Base-by-base conservation (phyloP, 2,888 invertebrate species). In the Nematopogon swammerdamellus region DNA sequence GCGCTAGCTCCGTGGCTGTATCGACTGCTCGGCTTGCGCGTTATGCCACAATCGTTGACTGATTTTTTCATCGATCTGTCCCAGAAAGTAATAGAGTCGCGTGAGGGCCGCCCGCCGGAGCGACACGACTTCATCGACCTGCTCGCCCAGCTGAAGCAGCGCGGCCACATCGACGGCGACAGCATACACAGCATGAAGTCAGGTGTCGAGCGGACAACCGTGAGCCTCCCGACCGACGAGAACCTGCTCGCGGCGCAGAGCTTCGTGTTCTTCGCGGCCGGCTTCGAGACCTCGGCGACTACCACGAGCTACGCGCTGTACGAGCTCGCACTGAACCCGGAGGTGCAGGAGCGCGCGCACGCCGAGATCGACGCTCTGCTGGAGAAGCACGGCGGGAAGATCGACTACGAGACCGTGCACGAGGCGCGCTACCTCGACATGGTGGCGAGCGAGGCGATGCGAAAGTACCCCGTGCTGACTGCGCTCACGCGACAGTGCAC, bases 201-300 rank as follows among this genome's bases (percentile, higher is more conserved):
- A 11, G 36, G 47, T 1, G 25, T 8, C 5, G 25, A 25, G 25
- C 25, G 25, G 25, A 46, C 45, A 10, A 44, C 45, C 3, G 45
- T 53, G 1, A 16, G 46, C n/a, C 2, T 54, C 3, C 45, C 51
- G 30, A 44, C 74, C 17, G 62, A 64, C 1, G 49, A 67, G 6
- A 60, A 69, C 10, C 62, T 75, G 50, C 53, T 80, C 19, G 66
- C 68, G 0, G 74, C 80, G 0, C 80, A 82, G 48, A 67, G 72
- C 0, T 71, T 75, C 44, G 59, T 77, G 0, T 81, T 83, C 10
- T 55, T 56, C 16, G 52, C 51, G 3, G 56, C 56, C 11, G 56
- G 56, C 1, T 56, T 52, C 25, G 56, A 56, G 11, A 55, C 56
- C 0, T 52, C 55, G 2, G 47, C 55, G 1, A 51, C 51, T 2